Conservation (phyloP, 2,888 invertebrate genomes). For the Brachyptera risi region DNA sequence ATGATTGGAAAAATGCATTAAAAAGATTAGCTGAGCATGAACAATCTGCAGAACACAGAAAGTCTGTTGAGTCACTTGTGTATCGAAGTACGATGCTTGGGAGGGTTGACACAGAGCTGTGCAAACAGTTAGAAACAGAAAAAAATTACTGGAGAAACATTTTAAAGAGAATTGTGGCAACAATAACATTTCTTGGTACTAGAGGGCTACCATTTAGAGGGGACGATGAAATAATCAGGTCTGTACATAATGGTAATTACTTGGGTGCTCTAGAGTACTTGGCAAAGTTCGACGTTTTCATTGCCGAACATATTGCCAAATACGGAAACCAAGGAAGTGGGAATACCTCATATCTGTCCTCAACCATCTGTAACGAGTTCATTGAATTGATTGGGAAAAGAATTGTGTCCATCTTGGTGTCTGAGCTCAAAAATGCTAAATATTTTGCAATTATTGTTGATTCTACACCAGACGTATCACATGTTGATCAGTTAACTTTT, state of each 20-base stretch:
- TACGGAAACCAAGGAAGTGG: conserved; percentile 8
- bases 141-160: no score
- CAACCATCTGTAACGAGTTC: conserved; percentile 16
- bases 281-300: conserved; percentile 12
- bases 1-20: no score
- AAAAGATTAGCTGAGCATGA: no score
- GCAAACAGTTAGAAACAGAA: no score
- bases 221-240: no score
- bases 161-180: no score
- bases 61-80: no score
- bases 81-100: no score
- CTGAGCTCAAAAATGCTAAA: conserved; percentile 13
- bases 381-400: neutral
- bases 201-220: no score
- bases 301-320: neutral
- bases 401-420: neutral
- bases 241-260: conserved; percentile 17
- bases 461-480: conserved; percentile 28
- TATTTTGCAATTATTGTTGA: conserved; percentile 26
- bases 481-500: conserved; percentile 30
- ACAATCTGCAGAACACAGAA: no score
- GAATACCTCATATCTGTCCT: neutral
- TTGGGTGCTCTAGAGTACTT: conserved; percentile 2
- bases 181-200: no score
- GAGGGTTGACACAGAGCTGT: no score